phyloP scores from a whole-genome alignment of 2,888 invertebrate genomes.

The Slavum lentiscoides region DNA sequence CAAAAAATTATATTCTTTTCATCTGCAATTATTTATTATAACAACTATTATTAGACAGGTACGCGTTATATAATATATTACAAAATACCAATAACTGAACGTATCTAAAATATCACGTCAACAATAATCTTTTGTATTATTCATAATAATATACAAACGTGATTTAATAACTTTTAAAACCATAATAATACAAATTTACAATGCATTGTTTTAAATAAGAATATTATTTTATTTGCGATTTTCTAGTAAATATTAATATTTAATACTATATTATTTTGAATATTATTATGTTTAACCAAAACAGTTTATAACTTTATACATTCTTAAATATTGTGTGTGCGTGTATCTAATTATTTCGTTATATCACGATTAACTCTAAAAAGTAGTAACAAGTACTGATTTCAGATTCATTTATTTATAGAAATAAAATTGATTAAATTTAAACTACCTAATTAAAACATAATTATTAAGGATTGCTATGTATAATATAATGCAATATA shows the following conservation, averaged over 20 bases:
- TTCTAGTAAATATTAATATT: not conserved
- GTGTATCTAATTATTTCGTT: not conserved
- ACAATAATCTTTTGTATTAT: slow-evolving; percentile 2
- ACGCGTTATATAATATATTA: not conserved
- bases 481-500: too few relatives aligned
- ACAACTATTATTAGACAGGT: not conserved
- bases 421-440: too few relatives aligned
- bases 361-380: too few relatives aligned
- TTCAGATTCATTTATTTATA: too few relatives aligned
- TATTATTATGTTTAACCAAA: not conserved
- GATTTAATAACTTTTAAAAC: slow-evolving; percentile 2
- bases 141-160: slow-evolving; percentile 17
- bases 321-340: too few relatives aligned
- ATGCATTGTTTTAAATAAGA: not conserved
- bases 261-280: not conserved
- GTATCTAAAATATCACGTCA: not conserved
- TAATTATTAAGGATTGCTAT: too few relatives aligned
- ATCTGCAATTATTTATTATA: not conserved
- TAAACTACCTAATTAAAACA: too few relatives aligned
- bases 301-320: too few relatives aligned
- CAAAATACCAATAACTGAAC: slow-evolving; percentile 8
- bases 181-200: not conserved
- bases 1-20: not conserved
- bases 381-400: too few relatives aligned
- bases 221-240: slow-evolving; percentile 5